Evolutionary conservation across 2,797 vertebrate genomes (phyloP).

Genomic region (Florisuga fusca): DNA sequence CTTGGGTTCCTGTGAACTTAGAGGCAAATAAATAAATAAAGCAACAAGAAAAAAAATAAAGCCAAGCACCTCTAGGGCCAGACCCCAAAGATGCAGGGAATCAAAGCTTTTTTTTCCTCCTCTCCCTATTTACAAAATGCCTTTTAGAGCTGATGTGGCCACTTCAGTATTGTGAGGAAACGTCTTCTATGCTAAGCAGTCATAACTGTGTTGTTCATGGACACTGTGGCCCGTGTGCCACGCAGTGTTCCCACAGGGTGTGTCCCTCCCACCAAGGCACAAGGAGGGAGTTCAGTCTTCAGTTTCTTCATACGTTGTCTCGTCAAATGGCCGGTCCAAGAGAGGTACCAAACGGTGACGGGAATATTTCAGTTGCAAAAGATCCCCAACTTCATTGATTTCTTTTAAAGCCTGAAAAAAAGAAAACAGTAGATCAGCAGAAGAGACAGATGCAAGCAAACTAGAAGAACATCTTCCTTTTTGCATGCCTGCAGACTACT

Average conservation of each 20-base stretch:
- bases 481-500: neutral
- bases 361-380: conserved; percentile 94
- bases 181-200: conserved; percentile 72
- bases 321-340: conserved; percentile 84
- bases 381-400: conserved; percentile 92
- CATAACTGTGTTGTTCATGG: conserved; percentile 65
- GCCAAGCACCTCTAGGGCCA: conserved; percentile 72
- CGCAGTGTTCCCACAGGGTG: conserved; percentile 58
- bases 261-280: conserved; percentile 50
- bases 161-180: conserved; percentile 74
- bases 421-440: conserved; percentile 29
- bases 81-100: conserved; percentile 66
- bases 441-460: neutral
- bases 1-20: conserved; percentile 58
- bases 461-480: neutral
- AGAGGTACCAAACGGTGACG: conserved; percentile 84
- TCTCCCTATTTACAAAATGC: conserved; percentile 80
- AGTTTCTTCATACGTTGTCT: conserved; percentile 88
- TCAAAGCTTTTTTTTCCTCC: conserved; percentile 61
- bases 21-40: conserved; percentile 73
- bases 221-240: conserved; percentile 61
- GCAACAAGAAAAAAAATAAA: conserved; percentile 64
- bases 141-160: conserved; percentile 70
- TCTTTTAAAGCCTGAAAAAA: conserved; percentile 87
- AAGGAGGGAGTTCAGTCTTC: conserved; percentile 84